phyloP scores from a whole-genome alignment of 2,113 vertebrate genomes.

The Poeciliopsis turrubarensis region DNA sequence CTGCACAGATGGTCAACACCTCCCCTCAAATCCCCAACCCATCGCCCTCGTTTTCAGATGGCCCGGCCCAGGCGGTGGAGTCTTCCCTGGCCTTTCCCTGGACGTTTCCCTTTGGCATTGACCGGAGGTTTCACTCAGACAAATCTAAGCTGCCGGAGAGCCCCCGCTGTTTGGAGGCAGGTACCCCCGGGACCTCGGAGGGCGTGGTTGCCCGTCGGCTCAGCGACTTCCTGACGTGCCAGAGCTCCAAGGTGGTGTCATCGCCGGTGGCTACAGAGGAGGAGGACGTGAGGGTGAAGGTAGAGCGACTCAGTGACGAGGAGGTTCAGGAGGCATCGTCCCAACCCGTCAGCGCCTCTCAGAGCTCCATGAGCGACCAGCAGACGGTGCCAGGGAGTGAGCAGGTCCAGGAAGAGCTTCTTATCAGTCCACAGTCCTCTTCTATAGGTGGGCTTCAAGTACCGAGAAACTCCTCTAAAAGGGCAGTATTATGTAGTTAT shows the following conservation, averaged over 20 bases:
- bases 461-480: background rate
- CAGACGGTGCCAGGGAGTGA: slow-evolving; percentile 97
- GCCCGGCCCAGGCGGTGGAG: slow-evolving; percentile 89
- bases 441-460: slow-evolving; percentile 89
- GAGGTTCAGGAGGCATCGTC: slow-evolving; percentile 95
- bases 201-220: slow-evolving; percentile 81
- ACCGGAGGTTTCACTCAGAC: slow-evolving; percentile 90
- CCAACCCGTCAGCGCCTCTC: slow-evolving; percentile 92
- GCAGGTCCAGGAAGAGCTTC: slow-evolving; percentile 95
- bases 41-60: slow-evolving; percentile 89
- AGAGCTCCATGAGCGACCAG: slow-evolving; percentile 97
- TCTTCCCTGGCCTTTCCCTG: slow-evolving; percentile 96
- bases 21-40: slow-evolving; percentile 94
- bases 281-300: slow-evolving; percentile 94
- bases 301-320: slow-evolving; percentile 95
- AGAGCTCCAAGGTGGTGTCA: slow-evolving; percentile 86
- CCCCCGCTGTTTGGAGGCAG: slow-evolving; percentile 89
- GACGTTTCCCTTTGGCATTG: slow-evolving; percentile 97
- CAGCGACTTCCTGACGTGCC: slow-evolving; percentile 91
- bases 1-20: slow-evolving; percentile 88
- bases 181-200: slow-evolving; percentile 82
- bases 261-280: slow-evolving; percentile 88
- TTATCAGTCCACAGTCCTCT: slow-evolving; percentile 98
- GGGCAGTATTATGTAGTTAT: background rate
- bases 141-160: slow-evolving; percentile 93